These are phyloP conservation scores for Dreissena rostriformis DNA, from an alignment of 1,140 invertebrate genomes.

Conservation along the genomic window DNA sequence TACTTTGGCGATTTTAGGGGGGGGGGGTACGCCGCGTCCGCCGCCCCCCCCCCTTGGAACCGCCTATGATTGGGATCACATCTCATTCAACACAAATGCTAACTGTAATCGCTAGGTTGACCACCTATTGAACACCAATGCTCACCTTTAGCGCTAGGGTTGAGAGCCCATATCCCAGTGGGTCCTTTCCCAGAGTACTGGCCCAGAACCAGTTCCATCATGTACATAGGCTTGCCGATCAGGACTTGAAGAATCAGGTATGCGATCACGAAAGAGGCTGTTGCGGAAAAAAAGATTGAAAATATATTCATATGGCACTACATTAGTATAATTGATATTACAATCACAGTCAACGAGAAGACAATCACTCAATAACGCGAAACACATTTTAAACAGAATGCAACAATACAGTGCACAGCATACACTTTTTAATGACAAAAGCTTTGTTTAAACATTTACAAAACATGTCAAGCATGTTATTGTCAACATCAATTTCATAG, in stretches of 20 bases:
- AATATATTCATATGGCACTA: neutral
- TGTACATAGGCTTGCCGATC: conserved; percentile 83
- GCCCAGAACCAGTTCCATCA: conserved; percentile 82
- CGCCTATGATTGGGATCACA: no score
- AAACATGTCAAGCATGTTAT: neutral
- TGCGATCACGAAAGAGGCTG: conserved; percentile 84
- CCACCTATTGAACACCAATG: neutral
- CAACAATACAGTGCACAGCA: neutral
- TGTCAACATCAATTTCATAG: neutral
- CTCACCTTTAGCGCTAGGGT: conserved; percentile 75
- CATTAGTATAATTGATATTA: neutral
- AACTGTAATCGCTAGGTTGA: neutral
- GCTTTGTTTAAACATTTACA: neutral
- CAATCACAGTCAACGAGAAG: neutral
- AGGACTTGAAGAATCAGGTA: conserved; percentile 84
- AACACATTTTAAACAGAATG: neutral
- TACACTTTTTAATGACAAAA: neutral
- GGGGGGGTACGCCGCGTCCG: no score
- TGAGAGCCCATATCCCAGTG: conserved; percentile 81
- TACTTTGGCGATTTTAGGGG: no score
- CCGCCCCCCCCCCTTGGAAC: no score
- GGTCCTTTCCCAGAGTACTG: conserved; percentile 82
- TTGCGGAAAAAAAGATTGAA: conserved; percentile 17
- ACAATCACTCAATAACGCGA: neutral
- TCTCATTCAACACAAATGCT: neutral